Evolutionary conservation across 2,888 invertebrate species (phyloP), one percentile per base, ranked within the genome.

Genomic region (Saturnia pavonia): DNA sequence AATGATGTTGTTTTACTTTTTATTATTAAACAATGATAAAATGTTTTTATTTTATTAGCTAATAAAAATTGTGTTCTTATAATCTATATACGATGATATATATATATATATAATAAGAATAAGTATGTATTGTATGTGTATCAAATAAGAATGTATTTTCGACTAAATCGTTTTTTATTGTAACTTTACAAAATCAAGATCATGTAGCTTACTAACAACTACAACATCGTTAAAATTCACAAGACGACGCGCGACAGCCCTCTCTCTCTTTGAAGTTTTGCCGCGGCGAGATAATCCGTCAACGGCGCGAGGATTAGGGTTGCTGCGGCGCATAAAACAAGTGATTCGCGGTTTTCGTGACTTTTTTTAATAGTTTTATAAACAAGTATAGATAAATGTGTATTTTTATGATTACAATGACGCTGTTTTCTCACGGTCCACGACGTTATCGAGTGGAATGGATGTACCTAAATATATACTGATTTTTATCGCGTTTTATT

Each of bases 241-340:
- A 76, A 70, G 74, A 77, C 77, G 78, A 74, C 80, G 75, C 80
- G 78, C 78, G 82, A 71, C 84, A 85, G 71, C 86, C 84, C 85
- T 84, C 75, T 77, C 72, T 72, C 73, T 71, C 83, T 88, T 86
- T 88, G 88, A 88, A 85, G 85, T 87, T 85, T 75, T 75, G 80
- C 82, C 87, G 86, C 83, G 77, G 74, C 76, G 76, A 83, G 85
- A 86, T 88, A 80, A 87, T 83, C 84, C 69, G 69, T 45, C 48
- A 60, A 54, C 54, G 67, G 68, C 67, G 66, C 4, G 45, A 65
- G 65, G 34, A 65, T 70, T 70, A 70, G 70, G 70, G 70, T 70
- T 70, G 65, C 65, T 11, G 65, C 40, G 40, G n/a, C 40, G 65
- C 65, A 54, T 51, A 51, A 68, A 68, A 48, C 34, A 48, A 40